Evolutionary conservation across 2,888 invertebrate genomes (phyloP), one percentile per base, ranked within the genome.

Genomic region (Trachelus tabidus): DNA sequence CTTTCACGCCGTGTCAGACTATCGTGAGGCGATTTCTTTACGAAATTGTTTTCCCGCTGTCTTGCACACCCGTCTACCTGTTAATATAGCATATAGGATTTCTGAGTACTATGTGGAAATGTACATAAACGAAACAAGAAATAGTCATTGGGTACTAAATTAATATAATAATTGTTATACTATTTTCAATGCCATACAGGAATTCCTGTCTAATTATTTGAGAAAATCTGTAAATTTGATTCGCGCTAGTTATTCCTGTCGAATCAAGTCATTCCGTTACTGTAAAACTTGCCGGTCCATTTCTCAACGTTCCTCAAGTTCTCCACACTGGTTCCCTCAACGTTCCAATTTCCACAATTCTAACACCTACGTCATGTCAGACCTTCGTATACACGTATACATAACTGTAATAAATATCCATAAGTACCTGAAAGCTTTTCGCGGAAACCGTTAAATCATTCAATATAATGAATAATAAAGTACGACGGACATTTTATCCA

Each of bases 1-100:
- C 79, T 83, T 81, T 80, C 83, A 79, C 77, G 77, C 81, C 80
- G 69, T 75, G 75, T 74, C 34, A 30, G 35, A 77, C 75, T 77
- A 35, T 75, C 75, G 40, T 12, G 11, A 73, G 69, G 73, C 68
- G 76, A 80, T 81, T 85, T 80, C 84, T 80, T 80, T 33, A 73
- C 73, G 56, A 80, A 75, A 80, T 77, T 81, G 69, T 81, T 78
- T 77, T 74, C 68, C 68, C 0, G n/a, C 12, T 37, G 37, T 30
- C 23, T 34, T 30, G 69, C n/a, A 56, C 56, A 56, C 9, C 9
- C 56, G 23, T 23, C 9, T 56, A 2, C 9, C 23, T 56, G 56
- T 56, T 56, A 23, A 56, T 23, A 56, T 56, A 56, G 23, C 56
- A 23, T 56, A 56, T 0, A 56, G 6, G 2, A 56, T 56, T 56